phyloP scores from a whole-genome alignment of 2,888 invertebrate genomes.

The Timema cristinae region DNA sequence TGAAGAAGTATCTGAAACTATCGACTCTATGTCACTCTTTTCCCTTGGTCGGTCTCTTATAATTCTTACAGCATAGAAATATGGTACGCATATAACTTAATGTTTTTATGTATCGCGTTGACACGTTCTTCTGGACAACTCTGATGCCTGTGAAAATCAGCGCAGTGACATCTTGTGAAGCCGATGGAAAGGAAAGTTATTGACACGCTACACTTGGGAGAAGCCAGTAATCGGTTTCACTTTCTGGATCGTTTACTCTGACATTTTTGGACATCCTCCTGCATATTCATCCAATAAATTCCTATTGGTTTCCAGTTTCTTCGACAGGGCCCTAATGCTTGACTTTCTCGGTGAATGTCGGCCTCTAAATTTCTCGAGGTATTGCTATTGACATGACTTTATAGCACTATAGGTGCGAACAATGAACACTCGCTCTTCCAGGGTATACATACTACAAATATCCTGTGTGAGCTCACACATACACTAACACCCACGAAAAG shows the following conservation, averaged over 20 bases:
- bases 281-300: neutral
- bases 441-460: neutral
- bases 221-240: neutral
- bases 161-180: neutral
- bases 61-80: no score
- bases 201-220: no score
- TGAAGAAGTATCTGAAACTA: no score
- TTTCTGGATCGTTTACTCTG: neutral
- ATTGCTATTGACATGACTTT: neutral
- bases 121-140: no score
- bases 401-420: neutral
- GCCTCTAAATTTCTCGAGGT: neutral
- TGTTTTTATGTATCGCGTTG: no score
- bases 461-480: neutral
- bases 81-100: no score
- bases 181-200: no score
- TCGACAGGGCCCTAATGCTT: neutral
- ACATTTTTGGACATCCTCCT: neutral
- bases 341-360: neutral
- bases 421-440: neutral
- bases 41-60: no score
- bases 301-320: neutral
- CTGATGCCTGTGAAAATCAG: neutral
- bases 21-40: no score
- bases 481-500: neutral